Evolutionary conservation across 2,113 vertebrate species (phyloP).

Genomic region (Melospiza melodia): DNA sequence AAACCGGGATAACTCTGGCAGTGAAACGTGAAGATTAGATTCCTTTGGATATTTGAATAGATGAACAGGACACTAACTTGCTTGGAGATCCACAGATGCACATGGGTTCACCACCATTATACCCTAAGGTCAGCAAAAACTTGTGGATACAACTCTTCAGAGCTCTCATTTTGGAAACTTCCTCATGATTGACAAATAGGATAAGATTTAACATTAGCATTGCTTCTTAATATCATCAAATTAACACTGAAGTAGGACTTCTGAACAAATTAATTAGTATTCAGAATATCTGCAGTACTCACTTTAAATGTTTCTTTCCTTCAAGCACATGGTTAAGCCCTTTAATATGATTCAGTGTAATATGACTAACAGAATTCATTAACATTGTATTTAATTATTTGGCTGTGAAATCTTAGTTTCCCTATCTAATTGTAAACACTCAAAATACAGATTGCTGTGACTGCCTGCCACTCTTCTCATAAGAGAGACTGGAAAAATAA

Average conservation of each 20-base stretch:
- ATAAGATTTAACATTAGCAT: constrained; percentile 46
- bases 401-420: constrained; percentile 48
- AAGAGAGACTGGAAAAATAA: not conserved
- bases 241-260: constrained; percentile 55
- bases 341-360: constrained; percentile 69
- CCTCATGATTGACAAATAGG: constrained; percentile 44
- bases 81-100: not conserved
- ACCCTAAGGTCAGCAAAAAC: not conserved
- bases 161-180: constrained; percentile 24
- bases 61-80: not conserved
- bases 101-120: rapidly evolving
- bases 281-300: constrained; percentile 63
- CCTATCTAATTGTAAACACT: constrained; percentile 38
- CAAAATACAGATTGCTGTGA: constrained; percentile 24
- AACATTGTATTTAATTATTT: constrained; percentile 61
- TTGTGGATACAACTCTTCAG: not conserved
- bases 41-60: not conserved
- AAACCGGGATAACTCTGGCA: not conserved
- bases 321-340: constrained; percentile 53
- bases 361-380: constrained; percentile 64
- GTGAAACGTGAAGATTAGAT: not conserved
- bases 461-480: not conserved
- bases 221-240: constrained; percentile 54
- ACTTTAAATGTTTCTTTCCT: constrained; percentile 50
- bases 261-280: constrained; percentile 68